Base-by-base conservation (phyloP, 2,797 vertebrate species). In the Sylvia borin region DNA sequence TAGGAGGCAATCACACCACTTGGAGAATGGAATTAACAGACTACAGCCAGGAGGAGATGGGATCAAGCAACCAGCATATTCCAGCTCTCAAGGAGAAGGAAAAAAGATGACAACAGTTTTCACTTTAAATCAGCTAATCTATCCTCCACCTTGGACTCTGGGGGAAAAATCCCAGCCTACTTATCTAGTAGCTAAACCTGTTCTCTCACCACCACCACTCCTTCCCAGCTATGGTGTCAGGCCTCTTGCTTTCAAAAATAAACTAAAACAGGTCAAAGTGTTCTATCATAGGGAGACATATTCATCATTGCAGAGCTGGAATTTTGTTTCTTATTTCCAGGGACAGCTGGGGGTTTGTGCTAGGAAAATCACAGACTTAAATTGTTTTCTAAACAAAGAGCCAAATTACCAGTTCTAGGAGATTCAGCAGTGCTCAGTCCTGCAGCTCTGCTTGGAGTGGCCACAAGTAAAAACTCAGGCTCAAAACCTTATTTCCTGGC, bases 11-110 rank as follows among this genome's bases (percentile, higher is more conserved):
- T 53, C 34, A 6, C 8, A 10, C n/a, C 73, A 67, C 61, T 48
- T 86, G 66, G 53, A 94, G 53, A 92, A 90, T 36, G 67, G 83
- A 95, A 96, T 92, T 90, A 92, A 81, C 32, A 85, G 53, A 62
- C 60, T 92, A 82, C 34, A 48, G 71, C 31, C 40, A 79, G 80
- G 60, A 82, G 0, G 1, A 88, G 77, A 68, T 43, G 60, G 71
- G 70, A 76, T 90, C 67, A 74, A 86, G 24, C 38, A 90, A 80
- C 78, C 94, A 77, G 61, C 34, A 19, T 77, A 61, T 95, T 94
- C 67, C 5, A 3, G 13, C 53, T 92, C n/a, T 84, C 68, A 79
- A 90, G 58, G 38, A 88, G 58, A 84, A 85, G 5, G 27, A 55
- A 42, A 60, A 67, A 67, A 62, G 55, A 31, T 4, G 8, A 74